These are phyloP conservation scores for Autographa gamma DNA, from an alignment of 2,888 invertebrate genomes.

Conservation along the genomic window DNA sequence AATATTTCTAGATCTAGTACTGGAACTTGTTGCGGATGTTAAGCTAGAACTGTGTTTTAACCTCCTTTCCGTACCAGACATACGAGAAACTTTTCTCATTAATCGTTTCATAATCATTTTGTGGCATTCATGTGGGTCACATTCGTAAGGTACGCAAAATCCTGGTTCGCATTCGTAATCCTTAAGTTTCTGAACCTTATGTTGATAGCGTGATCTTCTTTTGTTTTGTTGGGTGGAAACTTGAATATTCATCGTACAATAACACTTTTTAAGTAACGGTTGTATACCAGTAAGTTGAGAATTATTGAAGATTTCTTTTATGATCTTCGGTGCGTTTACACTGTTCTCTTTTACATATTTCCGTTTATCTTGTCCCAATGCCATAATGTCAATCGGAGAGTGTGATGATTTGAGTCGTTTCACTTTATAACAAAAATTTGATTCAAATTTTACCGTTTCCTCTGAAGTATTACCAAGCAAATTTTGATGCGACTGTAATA, in stretches of 20 bases:
- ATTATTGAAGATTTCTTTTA: neutral
- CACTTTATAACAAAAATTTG: constrained; percentile 29
- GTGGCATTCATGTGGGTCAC: constrained; percentile 63
- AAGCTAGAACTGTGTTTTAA: constrained; percentile 25
- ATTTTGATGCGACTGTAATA: constrained; percentile 16
- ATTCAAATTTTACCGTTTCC: constrained; percentile 30
- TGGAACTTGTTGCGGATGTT: constrained; percentile 8
- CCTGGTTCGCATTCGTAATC: constrained; percentile 66
- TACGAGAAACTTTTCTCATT: constrained; percentile 53
- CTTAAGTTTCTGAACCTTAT: constrained; percentile 38
- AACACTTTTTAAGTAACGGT: constrained; percentile 52
- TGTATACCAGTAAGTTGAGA: constrained; percentile 41
- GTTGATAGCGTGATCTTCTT: constrained; percentile 6
- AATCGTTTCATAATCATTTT: constrained; percentile 62
- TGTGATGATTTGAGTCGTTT: constrained; percentile 18
- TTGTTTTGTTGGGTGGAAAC: constrained; percentile 42
- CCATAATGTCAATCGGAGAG: constrained; percentile 14
- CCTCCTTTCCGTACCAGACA: constrained; percentile 53
- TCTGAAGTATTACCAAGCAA: constrained; percentile 17
- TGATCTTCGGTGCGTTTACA: constrained; percentile 1
- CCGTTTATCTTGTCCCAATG: constrained; percentile 6
- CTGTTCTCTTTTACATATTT: constrained; percentile 16
- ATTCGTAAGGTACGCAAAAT: constrained; percentile 61
- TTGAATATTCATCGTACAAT: constrained; percentile 66
- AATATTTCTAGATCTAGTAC: constrained; percentile 14